These are phyloP conservation scores for Naso thynnoides DNA, from an alignment of 2,797 vertebrate species.

Conservation along the genomic window DNA sequence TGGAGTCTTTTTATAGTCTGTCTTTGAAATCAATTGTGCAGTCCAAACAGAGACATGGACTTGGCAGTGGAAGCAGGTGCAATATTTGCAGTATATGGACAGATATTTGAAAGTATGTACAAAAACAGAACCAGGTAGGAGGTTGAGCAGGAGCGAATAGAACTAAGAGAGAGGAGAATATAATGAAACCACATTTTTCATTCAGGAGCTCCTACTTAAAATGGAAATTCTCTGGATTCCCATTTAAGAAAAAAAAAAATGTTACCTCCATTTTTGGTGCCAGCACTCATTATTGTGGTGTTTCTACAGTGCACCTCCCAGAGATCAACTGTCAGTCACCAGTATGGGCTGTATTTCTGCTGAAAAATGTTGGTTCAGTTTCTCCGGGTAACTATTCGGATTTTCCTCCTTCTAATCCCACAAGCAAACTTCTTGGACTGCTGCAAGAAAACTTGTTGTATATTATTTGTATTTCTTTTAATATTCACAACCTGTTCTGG, in stretches of 20 bases:
- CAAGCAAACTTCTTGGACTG: background rate
- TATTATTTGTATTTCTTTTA: conserved; percentile 14
- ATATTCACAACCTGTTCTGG: conserved; percentile 17
- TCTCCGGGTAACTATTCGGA: background rate
- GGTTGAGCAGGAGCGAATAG: background rate
- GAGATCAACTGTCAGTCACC: conserved; percentile 61
- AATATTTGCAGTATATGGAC: conserved; percentile 19
- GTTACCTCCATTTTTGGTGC: conserved; percentile 49
- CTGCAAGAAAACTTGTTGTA: conserved; percentile 4
- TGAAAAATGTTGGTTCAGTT: conserved; percentile 29
- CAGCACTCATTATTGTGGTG: conserved; percentile 49
- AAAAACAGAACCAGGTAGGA: conserved; percentile 11
- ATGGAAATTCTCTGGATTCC: conserved; percentile 55
- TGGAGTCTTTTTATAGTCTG: background rate
- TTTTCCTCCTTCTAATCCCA: conserved; percentile 6
- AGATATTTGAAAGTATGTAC: conserved; percentile 33
- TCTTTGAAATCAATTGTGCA: background rate
- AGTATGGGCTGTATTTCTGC: conserved; percentile 35
- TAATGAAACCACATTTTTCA: conserved; percentile 54
- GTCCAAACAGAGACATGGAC: background rate
- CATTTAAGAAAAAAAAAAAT: conserved; percentile 49
- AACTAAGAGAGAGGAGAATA: conserved; percentile 3
- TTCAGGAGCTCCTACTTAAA: conserved; percentile 56
- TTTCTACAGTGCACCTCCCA: conserved; percentile 26
- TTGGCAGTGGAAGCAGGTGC: background rate